A percentile compares a stretch with the other conserved stretches of the same genome.
Evolutionary conservation across 2,888 invertebrate species (phyloP).

Genomic region (Terebella lapidaria): DNA sequence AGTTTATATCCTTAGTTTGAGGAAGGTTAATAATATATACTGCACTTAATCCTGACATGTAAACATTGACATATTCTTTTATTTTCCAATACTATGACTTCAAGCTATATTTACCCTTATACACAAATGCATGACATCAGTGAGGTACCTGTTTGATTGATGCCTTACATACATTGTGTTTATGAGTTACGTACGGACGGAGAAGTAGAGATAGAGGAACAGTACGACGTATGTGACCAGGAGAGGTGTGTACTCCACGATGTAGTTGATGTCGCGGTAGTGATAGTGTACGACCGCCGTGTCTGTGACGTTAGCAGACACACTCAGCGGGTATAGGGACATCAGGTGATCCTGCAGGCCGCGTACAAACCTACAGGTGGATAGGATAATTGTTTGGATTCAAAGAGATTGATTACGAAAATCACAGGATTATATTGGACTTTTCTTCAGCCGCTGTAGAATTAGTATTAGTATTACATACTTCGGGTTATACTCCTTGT

Average conservation of each 20-base stretch:
- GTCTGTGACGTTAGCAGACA: slow-evolving; percentile 27
- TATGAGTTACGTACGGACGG: slow-evolving; percentile 65
- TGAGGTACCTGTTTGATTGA: too few relatives aligned
- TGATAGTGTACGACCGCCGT: slow-evolving; percentile 65
- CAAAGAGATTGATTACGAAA: too few relatives aligned
- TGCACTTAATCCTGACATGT: too few relatives aligned
- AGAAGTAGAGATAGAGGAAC: slow-evolving; percentile 90
- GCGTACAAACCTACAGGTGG: slow-evolving; percentile 66
- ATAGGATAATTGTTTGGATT: background rate
- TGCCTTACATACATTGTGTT: too few relatives aligned
- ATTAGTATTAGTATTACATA: slow-evolving; percentile 59
- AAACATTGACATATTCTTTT: too few relatives aligned
- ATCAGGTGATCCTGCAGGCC: slow-evolving; percentile 59
- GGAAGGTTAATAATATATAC: too few relatives aligned
- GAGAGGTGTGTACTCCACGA: slow-evolving; percentile 64
- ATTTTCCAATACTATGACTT: too few relatives aligned
- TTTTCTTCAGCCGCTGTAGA: too few relatives aligned
- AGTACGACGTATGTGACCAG: slow-evolving; percentile 77
- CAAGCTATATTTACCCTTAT: too few relatives aligned
- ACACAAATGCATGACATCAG: too few relatives aligned
- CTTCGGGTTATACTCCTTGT: slow-evolving; percentile 73
- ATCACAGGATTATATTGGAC: too few relatives aligned
- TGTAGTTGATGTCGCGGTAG: slow-evolving; percentile 67
- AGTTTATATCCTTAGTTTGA: too few relatives aligned
- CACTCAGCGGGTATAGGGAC: slow-evolving; percentile 33